phyloP scores from a whole-genome alignment of 2,113 vertebrate species.

The Seriola quinqueradiata region DNA sequence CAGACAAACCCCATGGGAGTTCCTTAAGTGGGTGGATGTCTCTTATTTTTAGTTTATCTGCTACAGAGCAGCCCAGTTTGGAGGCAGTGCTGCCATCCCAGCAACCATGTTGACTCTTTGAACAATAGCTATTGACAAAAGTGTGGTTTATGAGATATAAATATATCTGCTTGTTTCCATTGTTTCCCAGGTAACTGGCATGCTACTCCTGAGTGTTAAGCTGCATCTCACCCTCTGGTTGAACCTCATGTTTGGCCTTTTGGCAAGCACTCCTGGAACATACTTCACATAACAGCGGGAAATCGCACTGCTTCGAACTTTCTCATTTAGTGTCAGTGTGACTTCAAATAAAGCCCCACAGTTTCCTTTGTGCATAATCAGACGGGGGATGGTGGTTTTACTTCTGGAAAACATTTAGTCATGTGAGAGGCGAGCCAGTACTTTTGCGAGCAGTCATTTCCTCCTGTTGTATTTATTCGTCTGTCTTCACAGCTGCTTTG shows the following conservation, averaged over 20 bases:
- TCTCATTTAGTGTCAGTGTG: conserved; percentile 1
- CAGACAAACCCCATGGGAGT: conserved; percentile 40
- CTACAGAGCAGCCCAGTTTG: background rate
- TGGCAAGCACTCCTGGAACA: conserved; percentile 29
- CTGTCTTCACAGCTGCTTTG: background rate
- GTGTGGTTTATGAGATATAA: conserved; percentile 27
- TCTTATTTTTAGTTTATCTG: conserved; percentile 31
- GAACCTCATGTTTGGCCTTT: conserved; percentile 49
- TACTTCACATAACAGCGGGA: conserved; percentile 25
- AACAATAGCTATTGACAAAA: conserved; percentile 36
- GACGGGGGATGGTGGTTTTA: background rate
- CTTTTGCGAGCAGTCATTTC: background rate
- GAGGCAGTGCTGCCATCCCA: background rate
- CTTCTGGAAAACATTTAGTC: background rate
- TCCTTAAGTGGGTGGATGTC: conserved; percentile 18
- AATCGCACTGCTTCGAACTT: background rate
- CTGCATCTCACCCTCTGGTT: conserved; percentile 25
- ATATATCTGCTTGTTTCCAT: conserved; percentile 26
- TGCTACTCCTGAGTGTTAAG: conserved; percentile 6
- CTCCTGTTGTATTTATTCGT: background rate
- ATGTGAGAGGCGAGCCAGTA: background rate
- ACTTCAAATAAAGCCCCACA: background rate
- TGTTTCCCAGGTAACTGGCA: conserved; percentile 46
- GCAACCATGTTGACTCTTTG: background rate
- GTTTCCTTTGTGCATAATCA: background rate